These are phyloP conservation scores for Psilopsiagon aurifrons DNA, from an alignment of 2,113 vertebrate genomes.

Conservation along the genomic window DNA sequence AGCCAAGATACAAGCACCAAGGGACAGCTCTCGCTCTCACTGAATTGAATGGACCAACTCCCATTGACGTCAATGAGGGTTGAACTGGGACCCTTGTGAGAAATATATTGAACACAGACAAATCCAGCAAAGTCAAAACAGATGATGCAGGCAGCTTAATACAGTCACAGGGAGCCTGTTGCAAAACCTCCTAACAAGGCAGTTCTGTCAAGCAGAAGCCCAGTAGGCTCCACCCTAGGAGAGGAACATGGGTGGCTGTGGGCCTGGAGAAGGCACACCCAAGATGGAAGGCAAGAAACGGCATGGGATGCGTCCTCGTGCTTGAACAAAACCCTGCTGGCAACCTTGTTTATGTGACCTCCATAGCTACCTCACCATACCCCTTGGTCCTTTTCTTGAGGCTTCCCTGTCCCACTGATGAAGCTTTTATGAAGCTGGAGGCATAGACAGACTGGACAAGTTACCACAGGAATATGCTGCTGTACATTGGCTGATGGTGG, in stretches of 20 bases:
- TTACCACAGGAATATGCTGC: neutral
- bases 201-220: slow-evolving; percentile 49
- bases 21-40: slow-evolving; percentile 38
- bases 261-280: neutral
- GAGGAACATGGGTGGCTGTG: neutral
- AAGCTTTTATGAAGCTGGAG: neutral
- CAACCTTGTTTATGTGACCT: neutral
- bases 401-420: neutral
- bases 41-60: slow-evolving; percentile 58
- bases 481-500: neutral
- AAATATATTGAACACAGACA: slow-evolving; percentile 71
- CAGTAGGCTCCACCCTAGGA: slow-evolving; percentile 36
- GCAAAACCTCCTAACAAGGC: slow-evolving; percentile 47
- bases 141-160: slow-evolving; percentile 62
- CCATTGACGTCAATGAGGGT: slow-evolving; percentile 69
- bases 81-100: slow-evolving; percentile 66
- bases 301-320: neutral
- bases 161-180: slow-evolving; percentile 58
- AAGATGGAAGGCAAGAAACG: slow-evolving; percentile 10
- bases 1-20: slow-evolving; percentile 10
- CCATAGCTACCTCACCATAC: neutral
- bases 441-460: neutral
- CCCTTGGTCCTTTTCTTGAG: neutral
- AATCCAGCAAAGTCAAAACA: slow-evolving; percentile 67
- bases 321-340: neutral